Conservation (phyloP, 2,888 invertebrate genomes). For the Anarsia innoxiella region DNA sequence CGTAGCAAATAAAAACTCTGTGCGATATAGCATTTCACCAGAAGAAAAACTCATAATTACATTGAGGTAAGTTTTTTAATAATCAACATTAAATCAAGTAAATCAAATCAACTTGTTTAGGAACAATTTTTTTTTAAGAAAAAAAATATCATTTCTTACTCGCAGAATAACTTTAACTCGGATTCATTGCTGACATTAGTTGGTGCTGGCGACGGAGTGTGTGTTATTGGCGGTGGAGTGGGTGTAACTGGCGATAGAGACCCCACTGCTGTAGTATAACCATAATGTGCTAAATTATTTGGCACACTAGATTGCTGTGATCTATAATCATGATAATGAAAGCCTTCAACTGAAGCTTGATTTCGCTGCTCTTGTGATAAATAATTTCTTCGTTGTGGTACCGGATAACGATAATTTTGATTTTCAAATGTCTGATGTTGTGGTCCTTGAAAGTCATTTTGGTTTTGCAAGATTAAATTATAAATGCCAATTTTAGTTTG, state of each 20-base stretch:
- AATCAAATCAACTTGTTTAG: background rate
- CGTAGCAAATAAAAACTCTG: too few relatives aligned
- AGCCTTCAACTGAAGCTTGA: constrained; percentile 4
- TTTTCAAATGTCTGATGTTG: constrained; percentile 7
- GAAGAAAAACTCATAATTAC: too few relatives aligned
- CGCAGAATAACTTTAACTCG: constrained; percentile 2
- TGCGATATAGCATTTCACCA: too few relatives aligned
- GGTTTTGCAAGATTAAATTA: constrained; percentile 5
- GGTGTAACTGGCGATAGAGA: too few relatives aligned
- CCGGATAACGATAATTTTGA: constrained; percentile 5
- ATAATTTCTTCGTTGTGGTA: constrained; percentile 7
- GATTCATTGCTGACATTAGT: constrained; percentile 3
- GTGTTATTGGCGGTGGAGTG: constrained; percentile 3
- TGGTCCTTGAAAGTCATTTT: constrained; percentile 5
- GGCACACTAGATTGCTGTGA: constrained; percentile 3
- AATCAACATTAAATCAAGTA: background rate
- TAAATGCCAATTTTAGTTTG: background rate
- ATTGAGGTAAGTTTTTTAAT: too few relatives aligned
- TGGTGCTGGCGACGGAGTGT: constrained; percentile 3
- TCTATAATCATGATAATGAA: background rate
- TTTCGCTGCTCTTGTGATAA: constrained; percentile 2
- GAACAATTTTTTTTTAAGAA: background rate
- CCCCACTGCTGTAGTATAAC: constrained; percentile 3
- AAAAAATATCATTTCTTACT: constrained; percentile 1
- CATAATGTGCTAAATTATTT: constrained; percentile 3